Base-by-base conservation (phyloP, 2,113 vertebrate species). In the Paramormyrops kingsleyae region DNA sequence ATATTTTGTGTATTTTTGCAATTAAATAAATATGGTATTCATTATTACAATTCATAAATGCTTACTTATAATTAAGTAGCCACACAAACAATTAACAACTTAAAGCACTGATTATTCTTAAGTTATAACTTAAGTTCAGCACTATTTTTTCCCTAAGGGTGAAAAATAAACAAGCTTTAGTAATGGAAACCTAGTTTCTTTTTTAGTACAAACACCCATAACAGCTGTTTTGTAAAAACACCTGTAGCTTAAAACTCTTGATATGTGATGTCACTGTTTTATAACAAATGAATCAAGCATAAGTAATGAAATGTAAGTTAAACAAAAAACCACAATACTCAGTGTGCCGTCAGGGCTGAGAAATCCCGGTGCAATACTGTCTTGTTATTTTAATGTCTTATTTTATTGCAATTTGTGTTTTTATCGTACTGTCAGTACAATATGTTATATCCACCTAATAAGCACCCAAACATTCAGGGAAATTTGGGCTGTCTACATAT, bases 301-400 rank as follows among this genome's bases (percentile, higher is more conserved):
- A 83, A 83, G 44, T 83, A 47, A 84, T 84, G 21, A 47, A 84
- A 47, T 84, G 44, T 84, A 84, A 44, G 44, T 47, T 47, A 47
- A 47, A 46, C 42, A 46, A 47, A 84, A 84, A 39, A 10, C 21
- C 4, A 84, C 21, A n/a, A 84, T 80, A 80, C 35, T 42, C 15
- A 47, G 17, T 44, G 44, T 47, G 39, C 44, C 74, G 35, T 80
- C 70, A 77, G 70, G 70, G 13, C 21, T 39, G 70, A 77, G 70
- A 77, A 77, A 77, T 77, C 27, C 74, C 17, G 6, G 15, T 42
- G n/a, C 47, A 35, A 53, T 52, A 52, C 53, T 56, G 39, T 47
- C 39, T 21, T 87, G n/a, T 52, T 87, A 89, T 88, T 92, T 88
- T 91, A 83, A 42, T 66, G 77, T 92, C 74, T 42, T 88, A 85